Base-by-base conservation (phyloP, 2,888 invertebrate genomes). In the Melanchra persicariae region DNA sequence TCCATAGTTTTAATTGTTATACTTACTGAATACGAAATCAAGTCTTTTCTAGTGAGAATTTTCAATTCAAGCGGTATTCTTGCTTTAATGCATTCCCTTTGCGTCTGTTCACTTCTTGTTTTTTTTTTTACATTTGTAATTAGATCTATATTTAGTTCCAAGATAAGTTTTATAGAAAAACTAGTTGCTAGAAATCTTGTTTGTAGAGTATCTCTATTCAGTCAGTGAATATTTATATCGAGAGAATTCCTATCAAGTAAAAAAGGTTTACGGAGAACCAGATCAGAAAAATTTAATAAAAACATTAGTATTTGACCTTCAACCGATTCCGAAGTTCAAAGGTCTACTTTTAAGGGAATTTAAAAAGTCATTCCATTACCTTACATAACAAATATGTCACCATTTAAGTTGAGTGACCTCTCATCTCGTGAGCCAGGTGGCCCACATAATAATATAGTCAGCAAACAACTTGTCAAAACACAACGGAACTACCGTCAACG, bases 391-490 rank as follows among this genome's bases (percentile, higher is more conserved):
- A 79, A 88, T 87, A 85, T 85, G 83, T 81, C 87, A 83, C 74
- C 76, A 77, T 61, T 82, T 82, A 83, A 86, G 91, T 89, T 90
- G 85, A 90, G 63, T 87, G 91, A 91, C 85, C 90, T 78, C 79
- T n/a, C 70, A 70, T 79, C 82, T 79, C 67, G 79, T 77, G 85
- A 78, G 88, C 82, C 91, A 91, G 88, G 89, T 92, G 93, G 88
- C 91, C 91, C 87, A 93, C 90, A 91, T 93, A n/a, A n/a, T n/a
- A n/a, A n/a, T n/a, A 84, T 88, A 86, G 87, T 88, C 87, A 87
- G 87, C 87, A 92, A 93, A 93, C 90, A 89, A 87, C 91, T 90
- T 92, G 93, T 92, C 93, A 93, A 92, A 93, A 93, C 86, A 91
- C 91, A 94, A 93, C 91, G 91, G 92, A 89, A 91, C 79, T 68